Evolutionary conservation across 2,888 invertebrate species (phyloP).

Genomic region (Heteromurus nitidus): DNA sequence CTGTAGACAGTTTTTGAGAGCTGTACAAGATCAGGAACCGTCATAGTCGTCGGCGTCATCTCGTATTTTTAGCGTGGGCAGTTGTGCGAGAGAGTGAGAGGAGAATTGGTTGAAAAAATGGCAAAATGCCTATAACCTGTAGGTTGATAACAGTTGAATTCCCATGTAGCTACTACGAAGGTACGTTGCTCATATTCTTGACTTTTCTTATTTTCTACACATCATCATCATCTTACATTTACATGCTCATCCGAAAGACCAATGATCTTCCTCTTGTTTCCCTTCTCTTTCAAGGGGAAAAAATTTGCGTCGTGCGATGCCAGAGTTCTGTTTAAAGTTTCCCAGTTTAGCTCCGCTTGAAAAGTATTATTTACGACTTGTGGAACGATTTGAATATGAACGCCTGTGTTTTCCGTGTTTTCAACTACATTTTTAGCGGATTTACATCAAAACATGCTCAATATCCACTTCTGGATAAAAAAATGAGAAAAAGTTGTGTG

Average conservation of each 20-base stretch:
- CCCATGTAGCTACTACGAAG: slow-evolving; percentile 17
- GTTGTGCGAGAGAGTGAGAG: slow-evolving; percentile 28
- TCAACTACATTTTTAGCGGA: slow-evolving; percentile 23
- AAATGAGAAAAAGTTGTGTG: slow-evolving; percentile 20
- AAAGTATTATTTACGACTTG: slow-evolving; percentile 42
- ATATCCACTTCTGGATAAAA: neutral
- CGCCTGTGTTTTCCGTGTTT: slow-evolving; percentile 29
- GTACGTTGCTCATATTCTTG: too few relatives aligned
- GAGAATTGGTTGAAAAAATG: slow-evolving; percentile 54
- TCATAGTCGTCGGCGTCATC: slow-evolving; percentile 67
- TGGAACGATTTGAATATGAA: too few relatives aligned
- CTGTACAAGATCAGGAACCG: slow-evolving; percentile 47
- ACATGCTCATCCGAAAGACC: too few relatives aligned
- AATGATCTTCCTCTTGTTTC: too few relatives aligned
- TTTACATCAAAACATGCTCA: neutral
- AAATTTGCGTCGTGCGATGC: too few relatives aligned
- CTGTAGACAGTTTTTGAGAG: too few relatives aligned
- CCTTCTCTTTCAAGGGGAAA: too few relatives aligned
- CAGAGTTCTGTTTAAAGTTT: too few relatives aligned
- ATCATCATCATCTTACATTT: too few relatives aligned
- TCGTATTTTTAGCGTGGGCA: slow-evolving; percentile 72
- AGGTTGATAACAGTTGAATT: slow-evolving; percentile 47
- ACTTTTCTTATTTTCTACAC: too few relatives aligned
- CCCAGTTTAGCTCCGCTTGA: too few relatives aligned
- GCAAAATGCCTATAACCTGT: slow-evolving; percentile 63